phyloP scores from a whole-genome alignment of 2,113 vertebrate species.

The Australoheros scitulus region DNA sequence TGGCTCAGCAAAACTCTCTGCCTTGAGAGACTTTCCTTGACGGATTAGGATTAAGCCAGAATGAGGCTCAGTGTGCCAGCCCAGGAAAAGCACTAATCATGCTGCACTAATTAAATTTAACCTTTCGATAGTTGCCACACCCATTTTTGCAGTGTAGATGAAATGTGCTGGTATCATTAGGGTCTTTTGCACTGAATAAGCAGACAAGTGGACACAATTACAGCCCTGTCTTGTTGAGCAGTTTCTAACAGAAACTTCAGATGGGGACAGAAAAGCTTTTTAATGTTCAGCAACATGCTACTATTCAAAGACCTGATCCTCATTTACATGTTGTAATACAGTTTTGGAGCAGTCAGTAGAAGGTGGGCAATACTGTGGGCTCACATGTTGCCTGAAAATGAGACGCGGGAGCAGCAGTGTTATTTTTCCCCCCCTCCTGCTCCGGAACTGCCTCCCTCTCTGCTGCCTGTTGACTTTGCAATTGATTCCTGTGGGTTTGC shows the following conservation, averaged over 20 bases:
- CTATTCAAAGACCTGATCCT: not conserved
- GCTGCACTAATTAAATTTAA: slow-evolving; percentile 53
- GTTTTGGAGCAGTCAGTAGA: not conserved
- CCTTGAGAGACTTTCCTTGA: slow-evolving; percentile 46
- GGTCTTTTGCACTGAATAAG: slow-evolving; percentile 24
- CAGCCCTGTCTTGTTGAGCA: slow-evolving; percentile 24
- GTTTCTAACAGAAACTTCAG: not conserved
- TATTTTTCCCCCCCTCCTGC: not conserved
- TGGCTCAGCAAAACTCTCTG: slow-evolving; percentile 42
- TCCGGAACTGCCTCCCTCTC: slow-evolving; percentile 58
- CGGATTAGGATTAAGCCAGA: slow-evolving; percentile 73
- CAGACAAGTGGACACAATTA: slow-evolving; percentile 28
- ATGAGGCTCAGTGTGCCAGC: slow-evolving; percentile 45
- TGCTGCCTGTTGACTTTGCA: slow-evolving; percentile 64
- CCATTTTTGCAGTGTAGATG: slow-evolving; percentile 10
- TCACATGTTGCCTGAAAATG: slow-evolving; percentile 32
- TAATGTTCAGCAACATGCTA: not conserved
- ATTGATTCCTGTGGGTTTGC: slow-evolving; percentile 63
- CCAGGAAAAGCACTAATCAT: slow-evolving; percentile 44
- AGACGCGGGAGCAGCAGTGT: slow-evolving; percentile 29
- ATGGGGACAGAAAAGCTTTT: not conserved
- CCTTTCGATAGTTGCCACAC: slow-evolving; percentile 21
- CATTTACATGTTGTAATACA: slow-evolving; percentile 5
- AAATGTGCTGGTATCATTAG: slow-evolving; percentile 23
- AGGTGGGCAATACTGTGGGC: slow-evolving; percentile 18